These are phyloP conservation scores for Drosophila kurseongensis DNA, from an alignment of 1,140 invertebrate species.

Conservation along the genomic window DNA sequence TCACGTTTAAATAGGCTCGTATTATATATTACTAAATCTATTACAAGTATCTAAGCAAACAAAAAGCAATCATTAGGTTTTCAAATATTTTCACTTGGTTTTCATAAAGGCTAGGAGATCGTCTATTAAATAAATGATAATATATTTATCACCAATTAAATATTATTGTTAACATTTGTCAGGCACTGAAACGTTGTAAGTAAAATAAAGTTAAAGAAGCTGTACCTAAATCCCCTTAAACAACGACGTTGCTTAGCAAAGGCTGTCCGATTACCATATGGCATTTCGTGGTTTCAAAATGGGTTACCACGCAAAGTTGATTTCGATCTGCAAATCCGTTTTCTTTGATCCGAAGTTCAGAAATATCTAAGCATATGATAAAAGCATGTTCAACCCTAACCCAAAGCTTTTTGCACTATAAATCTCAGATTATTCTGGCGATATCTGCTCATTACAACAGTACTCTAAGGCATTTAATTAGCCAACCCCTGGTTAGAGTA, in stretches of 20 bases:
- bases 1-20: too few species aligned
- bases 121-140: too few species aligned
- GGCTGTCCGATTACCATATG: conserved; percentile 2
- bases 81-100: too few species aligned
- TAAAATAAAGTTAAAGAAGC: too few species aligned
- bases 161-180: too few species aligned
- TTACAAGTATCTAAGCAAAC: too few species aligned
- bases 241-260: not conserved
- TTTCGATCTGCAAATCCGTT: conserved; percentile 19
- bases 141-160: too few species aligned
- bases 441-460: conserved; percentile 15
- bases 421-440: conserved; percentile 12
- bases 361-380: conserved; percentile 3
- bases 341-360: conserved; percentile 1
- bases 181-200: too few species aligned
- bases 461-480: conserved; percentile 34
- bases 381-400: not conserved
- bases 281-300: not conserved
- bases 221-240: not conserved
- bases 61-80: too few species aligned
- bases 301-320: conserved; percentile 12
- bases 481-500: conserved; percentile 14
- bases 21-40: too few species aligned
- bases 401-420: conserved; percentile 8
- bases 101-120: too few species aligned